Base-by-base conservation (phyloP, 2,797 vertebrate genomes). In the Lagorchestes hirsutus region DNA sequence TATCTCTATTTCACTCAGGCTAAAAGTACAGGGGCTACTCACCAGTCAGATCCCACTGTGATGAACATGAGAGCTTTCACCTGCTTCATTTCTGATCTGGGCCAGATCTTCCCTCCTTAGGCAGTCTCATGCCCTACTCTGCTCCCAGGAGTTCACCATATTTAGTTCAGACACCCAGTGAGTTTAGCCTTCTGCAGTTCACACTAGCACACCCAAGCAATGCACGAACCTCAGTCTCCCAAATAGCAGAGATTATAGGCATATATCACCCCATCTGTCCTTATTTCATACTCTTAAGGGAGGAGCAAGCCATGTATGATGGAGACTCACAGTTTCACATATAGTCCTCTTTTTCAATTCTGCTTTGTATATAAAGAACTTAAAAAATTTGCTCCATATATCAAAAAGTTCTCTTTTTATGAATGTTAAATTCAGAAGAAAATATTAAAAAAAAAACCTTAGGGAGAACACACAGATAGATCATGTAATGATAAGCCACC, bases 371-470 rank as follows among this genome's bases (percentile, higher is more conserved):
- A 18, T 67, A 31, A 67, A 67, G 31, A 67, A 67, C 14, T 67
- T n/a, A 18, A 14, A 29, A 59, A 62, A n/a, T 67, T n/a, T 24
- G n/a, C n/a, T 24, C 46, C 46, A 18, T 82, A 28, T 82, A 82
- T 56, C 57, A 87, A 90, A 95, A 95, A 91, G 52, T 59, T 74
- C 56, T 27, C 90, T 92, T 94, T 92, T 74, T 92, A 90, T 52
- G 55, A 91, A 92, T 6, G 22, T 24, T 46, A 82, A 82, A 40
- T 82, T 82, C 67, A 82, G n/a, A 82, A 82, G 31, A 82, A 40
- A 82, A 82, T 3, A 40, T 31, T 34, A 6, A 74, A n/a, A 6
- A 74, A 82, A 82, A 82, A 82, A 82, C 55, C 14, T 91, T 90
- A 9, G 16, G 91, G 54, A 93, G 54, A 95, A 82, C 54, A 91